Base-by-base conservation (phyloP, 1,140 invertebrate species). In the Zophobas atratus region DNA sequence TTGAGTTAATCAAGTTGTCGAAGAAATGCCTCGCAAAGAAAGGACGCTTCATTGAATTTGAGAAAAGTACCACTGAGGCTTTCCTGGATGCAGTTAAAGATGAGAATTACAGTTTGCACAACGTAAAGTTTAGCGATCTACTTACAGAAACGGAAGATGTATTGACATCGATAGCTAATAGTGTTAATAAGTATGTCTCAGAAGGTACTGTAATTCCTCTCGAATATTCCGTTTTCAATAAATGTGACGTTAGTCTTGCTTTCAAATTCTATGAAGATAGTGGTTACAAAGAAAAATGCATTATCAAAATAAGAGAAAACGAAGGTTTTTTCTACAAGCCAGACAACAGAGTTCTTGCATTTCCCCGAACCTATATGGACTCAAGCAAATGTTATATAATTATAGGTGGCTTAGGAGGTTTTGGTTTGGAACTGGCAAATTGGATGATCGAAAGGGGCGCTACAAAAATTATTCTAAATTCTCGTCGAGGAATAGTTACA, bases 21-120 rank as follows among this genome's bases (percentile, higher is more conserved):
- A 88, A 99, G 3, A 91, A 97, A 75, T 97, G 97, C 85, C 87
- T 99, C 43, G 96, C 95, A 0, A 88, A 92, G 53, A 95, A 97
- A 84, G 98, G 97, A 43, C 91, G 97, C 43, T 99, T 99, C 89
- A 88, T 99, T 35, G 98, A 99, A 89, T 99, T 99, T 83, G 98
- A 98, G 77, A 99, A 99, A 87, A 96, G 94, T 36, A 96, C 96
- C 70, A 97, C 97, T 8, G 99, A 99, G 97, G 90, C 95, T 0
- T 85, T 99, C 1, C 98, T 99, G 88, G 87, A 99, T 80, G 98
- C 20, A 20, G 20, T 20, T 20, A 20, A 20, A 20, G 20, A 20
- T 20, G 20, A 97, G 84, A 99, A 99, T 85, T 96, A 96, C 1
- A 93, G 95, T 8, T 98, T 99, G 91, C 97, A 99, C 88, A 98